A percentile compares a stretch with the other conserved stretches of the same genome.
Conservation (phyloP, 2,888 invertebrate genomes). For the Cosmorhoe ocellata region DNA sequence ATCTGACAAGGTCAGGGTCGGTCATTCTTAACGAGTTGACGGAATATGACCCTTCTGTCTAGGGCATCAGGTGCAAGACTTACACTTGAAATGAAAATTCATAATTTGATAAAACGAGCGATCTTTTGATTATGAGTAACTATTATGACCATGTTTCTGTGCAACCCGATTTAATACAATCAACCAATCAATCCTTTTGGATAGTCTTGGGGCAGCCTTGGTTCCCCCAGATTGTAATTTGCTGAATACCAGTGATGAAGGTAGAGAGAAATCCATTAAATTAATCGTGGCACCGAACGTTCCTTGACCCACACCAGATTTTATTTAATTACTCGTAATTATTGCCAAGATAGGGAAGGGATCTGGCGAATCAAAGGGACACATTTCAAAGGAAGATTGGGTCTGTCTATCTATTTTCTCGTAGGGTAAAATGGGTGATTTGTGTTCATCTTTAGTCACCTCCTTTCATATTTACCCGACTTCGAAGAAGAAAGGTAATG, state of each 20-base stretch:
- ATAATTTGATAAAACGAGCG: too few species aligned
- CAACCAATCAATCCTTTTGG: too few species aligned
- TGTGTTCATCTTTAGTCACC: too few species aligned
- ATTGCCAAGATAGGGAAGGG: constrained; percentile 1
- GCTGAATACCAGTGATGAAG: background rate
- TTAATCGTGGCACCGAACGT: constrained; percentile 1
- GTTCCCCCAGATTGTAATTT: background rate
- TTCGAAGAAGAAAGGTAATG: too few species aligned
- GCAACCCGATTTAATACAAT: too few species aligned
- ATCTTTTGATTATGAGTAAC: too few species aligned
- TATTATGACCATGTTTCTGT: too few species aligned
- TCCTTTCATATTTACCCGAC: too few species aligned
- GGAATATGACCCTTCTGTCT: constrained; percentile 8
- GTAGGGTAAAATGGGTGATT: too few species aligned
- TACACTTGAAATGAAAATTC: constrained; percentile 2
- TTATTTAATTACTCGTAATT: constrained; percentile 14
- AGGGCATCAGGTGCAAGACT: constrained; percentile 6
- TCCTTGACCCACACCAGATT: constrained; percentile 5
- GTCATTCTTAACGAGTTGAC: constrained; percentile 1
- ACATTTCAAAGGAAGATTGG: background rate
- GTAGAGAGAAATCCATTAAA: constrained; percentile 7
- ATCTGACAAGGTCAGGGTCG: constrained; percentile 4
- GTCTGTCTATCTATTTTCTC: too few species aligned
- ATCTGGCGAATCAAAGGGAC: background rate
- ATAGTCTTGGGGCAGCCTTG: too few species aligned